These are phyloP conservation scores for Pygoscelis antarcticus DNA, from an alignment of 2,113 vertebrate genomes.

Conservation along the genomic window DNA sequence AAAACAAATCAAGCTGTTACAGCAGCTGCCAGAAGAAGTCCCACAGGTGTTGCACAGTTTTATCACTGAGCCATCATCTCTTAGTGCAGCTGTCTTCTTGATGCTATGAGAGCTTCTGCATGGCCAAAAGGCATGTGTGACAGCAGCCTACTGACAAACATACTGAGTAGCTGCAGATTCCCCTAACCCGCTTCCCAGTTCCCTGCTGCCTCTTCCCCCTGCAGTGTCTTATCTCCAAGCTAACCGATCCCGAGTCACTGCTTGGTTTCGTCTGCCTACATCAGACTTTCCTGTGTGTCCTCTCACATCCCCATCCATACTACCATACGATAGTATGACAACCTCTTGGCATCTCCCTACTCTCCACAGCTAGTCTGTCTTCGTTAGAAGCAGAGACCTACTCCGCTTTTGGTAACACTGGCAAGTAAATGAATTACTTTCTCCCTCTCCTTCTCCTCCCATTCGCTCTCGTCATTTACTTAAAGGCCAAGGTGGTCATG, in stretches of 20 bases:
- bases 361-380: not conserved
- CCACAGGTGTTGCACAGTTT: not conserved
- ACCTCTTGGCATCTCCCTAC: not conserved
- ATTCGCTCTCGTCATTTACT: not conserved
- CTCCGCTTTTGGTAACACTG: not conserved
- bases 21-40: not conserved
- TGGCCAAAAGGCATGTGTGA: not conserved
- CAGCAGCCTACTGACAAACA: not conserved
- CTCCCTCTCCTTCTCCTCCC: not conserved
- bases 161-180: not conserved
- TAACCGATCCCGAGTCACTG: rapidly evolving
- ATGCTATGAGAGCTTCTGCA: not conserved
- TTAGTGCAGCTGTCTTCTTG: not conserved
- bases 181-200: not conserved
- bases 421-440: not conserved
- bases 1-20: not conserved
- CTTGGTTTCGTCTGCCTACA: not conserved
- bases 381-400: not conserved
- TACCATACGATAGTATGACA: too few relatives aligned
- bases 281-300: not conserved
- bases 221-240: not conserved
- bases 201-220: not conserved
- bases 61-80: not conserved
- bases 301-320: not conserved
- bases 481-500: not conserved